Base-by-base conservation (phyloP, 2,797 vertebrate genomes). In the Epinephelus awoara region DNA sequence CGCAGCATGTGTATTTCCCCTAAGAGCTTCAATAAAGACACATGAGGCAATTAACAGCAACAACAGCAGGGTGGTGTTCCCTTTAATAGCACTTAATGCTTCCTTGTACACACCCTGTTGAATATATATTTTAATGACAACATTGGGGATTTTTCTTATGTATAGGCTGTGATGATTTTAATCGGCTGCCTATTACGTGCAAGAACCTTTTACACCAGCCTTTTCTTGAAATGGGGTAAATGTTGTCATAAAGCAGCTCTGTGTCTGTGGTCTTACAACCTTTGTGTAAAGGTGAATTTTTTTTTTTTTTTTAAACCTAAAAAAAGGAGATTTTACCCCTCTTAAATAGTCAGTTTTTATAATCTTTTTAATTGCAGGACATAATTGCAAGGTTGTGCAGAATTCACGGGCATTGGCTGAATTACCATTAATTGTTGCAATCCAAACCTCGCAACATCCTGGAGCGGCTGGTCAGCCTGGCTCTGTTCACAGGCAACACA, bases 51-150 rank as follows among this genome's bases (percentile, higher is more conserved):
- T 67, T 63, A 67, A 72, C 62, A 42, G 55, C 23, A 38, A 72
- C 69, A 72, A 69, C 57, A 54, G 42, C 34, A 8, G 6, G 62
- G 81, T 72, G 10, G 3, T 57, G 29, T 85, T 85, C 49, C 42
- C 40, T 73, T 64, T 70, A 11, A 66, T 59, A 63, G 46, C 19
- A 42, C 10, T 40, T 52, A 27, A 10, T 34, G 67, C n/a, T 68
- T 57, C 44, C 23, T 70, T 67, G 11, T 74, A 17, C 72, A 46
- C 47, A 74, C 17, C 62, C 47, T 83, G 54, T 78, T 80, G 10
- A 70, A 50, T 66, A 44, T 56, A 50, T 40, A 21, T 55, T 63
- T 61, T 65, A 51, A 38, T 52, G 9, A 52, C 73, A 65, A 52
- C 25, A 68, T 23, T 63, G 13, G 44, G n/a, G 21, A 19, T 66